Base-by-base conservation (phyloP, 2,797 vertebrate genomes). In the Serranus cabrilla region DNA sequence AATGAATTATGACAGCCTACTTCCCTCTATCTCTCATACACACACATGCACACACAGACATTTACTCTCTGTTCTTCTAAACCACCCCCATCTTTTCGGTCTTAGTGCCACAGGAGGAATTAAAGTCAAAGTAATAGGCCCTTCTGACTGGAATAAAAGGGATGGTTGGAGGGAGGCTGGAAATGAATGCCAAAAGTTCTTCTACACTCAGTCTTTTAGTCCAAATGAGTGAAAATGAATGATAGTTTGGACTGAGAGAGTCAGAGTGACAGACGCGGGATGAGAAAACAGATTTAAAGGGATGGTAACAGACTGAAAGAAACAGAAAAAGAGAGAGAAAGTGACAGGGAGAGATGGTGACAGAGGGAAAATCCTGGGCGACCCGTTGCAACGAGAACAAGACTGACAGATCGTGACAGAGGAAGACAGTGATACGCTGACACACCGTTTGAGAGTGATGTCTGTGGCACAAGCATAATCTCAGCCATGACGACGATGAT, bases 271-370 rank as follows among this genome's bases (percentile, higher is more conserved):
- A 78, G 68, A 59, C 11, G 11, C 5, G 1, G 42, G 50, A 68
- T 51, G 52, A 72, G 52, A 47, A 73, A 57, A 64, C 10, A 52
- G 31, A 80, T 80, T 73, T 82, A 71, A 86, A 75, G 51, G 18
- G 57, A 82, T 47, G 78, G 66, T 57, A 59, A 80, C 43, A 51
- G 71, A 71, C 4, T 5, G 46, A 83, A 59, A 74, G 47, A 72
- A 79, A 84, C 11, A 56, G 59, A 63, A 71, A 78, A 67, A 60
- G 31, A 66, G 57, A 49, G 62, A 55, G 54, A 66, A 60, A 45
- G 52, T 71, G 84, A 86, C 83, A 83, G 73, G 49, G 37, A 69
- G 71, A 82, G 51, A 78, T 23, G 59, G 63, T 18, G 82, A 81
- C 51, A 42, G 71, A 82, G 50, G 66, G 60, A 80, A 78, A 83